phyloP scores from a whole-genome alignment of 2,888 invertebrate species.

The Mythimna impura region DNA sequence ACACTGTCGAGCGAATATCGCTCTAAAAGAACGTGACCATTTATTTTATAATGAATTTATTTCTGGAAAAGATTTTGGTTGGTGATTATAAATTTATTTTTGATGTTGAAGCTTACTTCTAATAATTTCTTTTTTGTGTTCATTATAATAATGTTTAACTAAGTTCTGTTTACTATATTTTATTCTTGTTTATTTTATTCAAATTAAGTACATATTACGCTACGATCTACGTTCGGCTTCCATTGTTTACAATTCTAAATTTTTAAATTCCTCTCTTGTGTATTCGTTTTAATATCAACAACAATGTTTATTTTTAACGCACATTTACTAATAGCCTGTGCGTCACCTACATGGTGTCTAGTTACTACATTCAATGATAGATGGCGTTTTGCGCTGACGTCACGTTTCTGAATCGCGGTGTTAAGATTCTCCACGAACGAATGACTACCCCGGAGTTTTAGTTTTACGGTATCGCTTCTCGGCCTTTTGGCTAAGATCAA shows the following conservation, averaged over 20 bases:
- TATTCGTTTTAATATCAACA: background rate
- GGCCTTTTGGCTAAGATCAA: conserved; percentile 58
- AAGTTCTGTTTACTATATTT: background rate
- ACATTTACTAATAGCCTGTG: background rate
- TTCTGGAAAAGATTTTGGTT: too few relatives aligned
- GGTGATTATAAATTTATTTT: too few relatives aligned
- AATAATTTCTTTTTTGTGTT: too few relatives aligned
- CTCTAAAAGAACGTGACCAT: too few relatives aligned
- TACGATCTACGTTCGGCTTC: background rate
- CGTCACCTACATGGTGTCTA: conserved; percentile 7
- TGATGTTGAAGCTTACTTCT: background rate
- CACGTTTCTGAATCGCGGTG: conserved; percentile 49
- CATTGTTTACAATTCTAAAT: too few relatives aligned
- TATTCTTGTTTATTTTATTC: background rate
- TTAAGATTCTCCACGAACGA: conserved; percentile 38
- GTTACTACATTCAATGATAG: conserved; percentile 5
- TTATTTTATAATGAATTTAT: background rate
- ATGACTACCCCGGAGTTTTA: conserved; percentile 14
- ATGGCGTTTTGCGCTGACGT: conserved; percentile 42
- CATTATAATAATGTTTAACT: background rate
- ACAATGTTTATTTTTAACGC: background rate
- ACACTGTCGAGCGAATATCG: background rate
- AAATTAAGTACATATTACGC: background rate
- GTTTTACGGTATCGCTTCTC: conserved; percentile 35
- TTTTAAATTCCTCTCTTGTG: background rate